Percentiles rank a stretch among this genome's conserved stretches.
Conservation (phyloP, 2,888 invertebrate genomes). For the Euproctis similis region DNA sequence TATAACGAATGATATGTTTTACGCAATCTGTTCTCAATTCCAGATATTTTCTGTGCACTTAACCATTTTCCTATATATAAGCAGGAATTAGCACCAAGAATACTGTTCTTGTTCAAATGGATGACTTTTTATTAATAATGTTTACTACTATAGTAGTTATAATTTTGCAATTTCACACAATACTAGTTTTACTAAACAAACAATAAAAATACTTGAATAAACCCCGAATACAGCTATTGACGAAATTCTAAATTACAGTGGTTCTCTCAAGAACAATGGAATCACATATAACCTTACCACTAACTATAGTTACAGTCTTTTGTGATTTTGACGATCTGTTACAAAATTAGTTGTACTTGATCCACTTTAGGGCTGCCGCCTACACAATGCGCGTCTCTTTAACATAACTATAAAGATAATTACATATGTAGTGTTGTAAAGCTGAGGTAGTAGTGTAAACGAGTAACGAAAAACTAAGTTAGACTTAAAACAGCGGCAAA, state of each 20-base stretch:
- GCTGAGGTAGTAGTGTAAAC: constrained; percentile 2
- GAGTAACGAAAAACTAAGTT: constrained; percentile 2
- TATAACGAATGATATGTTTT: constrained; percentile 6
- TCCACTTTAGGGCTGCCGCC: constrained; percentile 24
- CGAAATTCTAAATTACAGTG: no score
- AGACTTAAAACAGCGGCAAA: no score
- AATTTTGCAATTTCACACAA: no score
- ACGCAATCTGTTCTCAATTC: constrained; percentile 8
- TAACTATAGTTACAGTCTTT: constrained; percentile 8
- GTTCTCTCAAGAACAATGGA: constrained; percentile 10
- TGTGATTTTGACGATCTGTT: constrained; percentile 16
- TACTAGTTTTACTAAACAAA: no score
- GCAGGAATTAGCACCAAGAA: no score
- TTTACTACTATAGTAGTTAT: no score
- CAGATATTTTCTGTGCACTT: no score
- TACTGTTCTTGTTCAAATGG: no score
- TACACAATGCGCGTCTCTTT: constrained; percentile 29
- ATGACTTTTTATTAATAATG: no score
- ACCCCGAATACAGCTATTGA: no score
- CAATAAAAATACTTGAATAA: no score
- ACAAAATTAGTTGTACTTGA: constrained; percentile 22
- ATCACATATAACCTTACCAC: constrained; percentile 4
- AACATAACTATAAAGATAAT: constrained; percentile 14
- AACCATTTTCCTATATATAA: no score
- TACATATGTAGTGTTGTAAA: constrained; percentile 6